Evolutionary conservation across 1,140 invertebrate species (phyloP).

Genomic region (Cepaea nemoralis): DNA sequence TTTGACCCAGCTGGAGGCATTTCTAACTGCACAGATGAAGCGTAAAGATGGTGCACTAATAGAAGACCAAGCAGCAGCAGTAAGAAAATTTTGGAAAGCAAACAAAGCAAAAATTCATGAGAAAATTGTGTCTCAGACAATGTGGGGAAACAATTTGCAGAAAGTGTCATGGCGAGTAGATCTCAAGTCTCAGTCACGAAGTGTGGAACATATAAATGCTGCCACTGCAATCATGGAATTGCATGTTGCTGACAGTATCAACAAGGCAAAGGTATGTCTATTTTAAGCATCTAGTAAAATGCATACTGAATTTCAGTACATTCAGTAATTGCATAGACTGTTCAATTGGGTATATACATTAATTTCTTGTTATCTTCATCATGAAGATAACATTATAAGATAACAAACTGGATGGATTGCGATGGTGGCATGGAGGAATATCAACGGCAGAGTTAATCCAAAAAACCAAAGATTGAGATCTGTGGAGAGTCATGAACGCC

Average conservation of each 20-base stretch:
- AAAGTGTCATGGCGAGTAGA: constrained; percentile 70
- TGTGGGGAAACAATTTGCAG: constrained; percentile 67
- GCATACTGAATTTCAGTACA: too few species aligned
- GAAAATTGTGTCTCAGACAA: constrained; percentile 61
- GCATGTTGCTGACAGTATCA: constrained; percentile 54
- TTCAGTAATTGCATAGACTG: background rate
- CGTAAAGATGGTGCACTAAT: constrained; percentile 63
- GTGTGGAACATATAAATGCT: constrained; percentile 65
- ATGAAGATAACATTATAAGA: background rate
- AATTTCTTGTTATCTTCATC: background rate
- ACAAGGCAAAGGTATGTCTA: constrained; percentile 55
- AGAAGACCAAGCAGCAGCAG: constrained; percentile 66
- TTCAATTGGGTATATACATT: background rate
- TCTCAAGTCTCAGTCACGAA: constrained; percentile 65
- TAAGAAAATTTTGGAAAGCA: constrained; percentile 69
- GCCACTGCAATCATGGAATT: constrained; percentile 70
- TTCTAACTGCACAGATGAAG: constrained; percentile 67
- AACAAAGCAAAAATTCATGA: constrained; percentile 70
- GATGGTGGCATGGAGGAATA: background rate
- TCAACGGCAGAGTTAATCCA: background rate
- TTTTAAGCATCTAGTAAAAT: background rate
- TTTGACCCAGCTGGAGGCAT: constrained; percentile 67
- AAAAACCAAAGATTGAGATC: too few species aligned
- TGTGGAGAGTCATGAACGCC: too few species aligned
- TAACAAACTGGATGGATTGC: background rate